These are phyloP conservation scores for Amniataba percoides DNA, from an alignment of 2,797 vertebrate species.

Conservation along the genomic window DNA sequence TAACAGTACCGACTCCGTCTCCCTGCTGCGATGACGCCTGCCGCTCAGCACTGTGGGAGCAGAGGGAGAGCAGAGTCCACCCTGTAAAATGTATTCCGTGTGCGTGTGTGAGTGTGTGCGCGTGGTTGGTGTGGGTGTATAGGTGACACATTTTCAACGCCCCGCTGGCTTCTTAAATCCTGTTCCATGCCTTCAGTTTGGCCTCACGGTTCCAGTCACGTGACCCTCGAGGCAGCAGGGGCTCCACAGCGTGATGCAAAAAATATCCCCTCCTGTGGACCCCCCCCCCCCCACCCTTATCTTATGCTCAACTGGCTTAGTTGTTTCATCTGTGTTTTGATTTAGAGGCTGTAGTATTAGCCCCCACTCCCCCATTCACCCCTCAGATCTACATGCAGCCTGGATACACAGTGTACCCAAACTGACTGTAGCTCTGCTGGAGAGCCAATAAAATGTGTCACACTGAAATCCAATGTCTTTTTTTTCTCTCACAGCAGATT, in stretches of 20 bases:
- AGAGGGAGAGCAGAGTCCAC: slow-evolving; percentile 69
- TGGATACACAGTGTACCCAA: slow-evolving; percentile 22
- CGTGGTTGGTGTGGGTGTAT: slow-evolving; percentile 34
- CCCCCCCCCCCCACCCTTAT: slow-evolving; percentile 39
- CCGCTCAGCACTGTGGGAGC: slow-evolving; percentile 68
- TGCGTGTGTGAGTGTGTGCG: slow-evolving; percentile 28
- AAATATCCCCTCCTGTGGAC: slow-evolving; percentile 30
- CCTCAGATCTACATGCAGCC: slow-evolving; percentile 27
- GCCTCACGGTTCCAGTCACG: slow-evolving; percentile 48
- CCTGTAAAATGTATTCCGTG: slow-evolving; percentile 46
- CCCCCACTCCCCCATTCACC: neutral
- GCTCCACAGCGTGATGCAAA: slow-evolving; percentile 49
- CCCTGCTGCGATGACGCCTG: slow-evolving; percentile 64
- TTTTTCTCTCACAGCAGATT: slow-evolving; percentile 40
- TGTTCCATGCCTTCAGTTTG: slow-evolving; percentile 42
- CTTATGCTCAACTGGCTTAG: slow-evolving; percentile 37
- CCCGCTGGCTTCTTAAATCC: slow-evolving; percentile 53
- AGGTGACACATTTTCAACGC: slow-evolving; percentile 51
- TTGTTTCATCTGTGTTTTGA: slow-evolving; percentile 40
- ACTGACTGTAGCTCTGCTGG: slow-evolving; percentile 33
- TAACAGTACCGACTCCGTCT: slow-evolving; percentile 60
- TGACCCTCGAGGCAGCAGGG: slow-evolving; percentile 49
- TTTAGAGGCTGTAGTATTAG: slow-evolving; percentile 39
- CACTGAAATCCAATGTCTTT: slow-evolving; percentile 19
- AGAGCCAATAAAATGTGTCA: slow-evolving; percentile 33